Base-by-base conservation (phyloP, 2,797 vertebrate species). In the Scarus forsteni region DNA sequence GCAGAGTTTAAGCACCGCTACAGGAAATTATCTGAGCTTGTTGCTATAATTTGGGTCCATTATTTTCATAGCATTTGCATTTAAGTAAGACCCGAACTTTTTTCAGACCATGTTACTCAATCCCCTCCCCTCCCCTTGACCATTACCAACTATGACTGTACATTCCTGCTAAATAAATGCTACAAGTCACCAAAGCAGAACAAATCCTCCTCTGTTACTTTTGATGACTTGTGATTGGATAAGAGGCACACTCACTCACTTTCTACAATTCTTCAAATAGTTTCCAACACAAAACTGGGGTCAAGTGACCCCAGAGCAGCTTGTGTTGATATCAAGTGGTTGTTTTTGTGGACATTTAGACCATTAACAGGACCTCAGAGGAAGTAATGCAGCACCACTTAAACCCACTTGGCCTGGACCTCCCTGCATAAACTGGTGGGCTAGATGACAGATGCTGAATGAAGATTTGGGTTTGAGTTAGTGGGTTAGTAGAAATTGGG, bases 1-100 rank as follows among this genome's bases (percentile, higher is more conserved):
- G 93, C 88, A 75, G 69, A 90, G 85, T 91, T 89, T 83, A 90
- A 93, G 91, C 87, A 90, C 87, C 81, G 80, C 88, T 82, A 86
- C 91, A 93, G 93, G 94, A 95, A 94, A 94, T 92, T 63, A 94
- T 92, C 88, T 79, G 72, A 88, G 86, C 86, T 89, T 91, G 88
- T 92, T 90, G 89, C 90, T 93, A 79, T 89, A 91, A 94, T 93
- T 92, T 91, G 71, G 80, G 75, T 61, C 85, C 89, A 88, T 91
- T 90, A 88, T 93, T 92, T 92, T 92, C 74, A 78, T 83, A 87
- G 88, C 87, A 86, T 91, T 91, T 89, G 85, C 86, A 88, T 91
- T 89, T 88, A 70, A 92, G 86, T 74, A 70, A 80, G 69, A 85
- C 65, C 62, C 60, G 76, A 79, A 80, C 51, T 55, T 72, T 39